phyloP scores from a whole-genome alignment of 2,797 vertebrate species.

The Melanotaenia nigrans region DNA sequence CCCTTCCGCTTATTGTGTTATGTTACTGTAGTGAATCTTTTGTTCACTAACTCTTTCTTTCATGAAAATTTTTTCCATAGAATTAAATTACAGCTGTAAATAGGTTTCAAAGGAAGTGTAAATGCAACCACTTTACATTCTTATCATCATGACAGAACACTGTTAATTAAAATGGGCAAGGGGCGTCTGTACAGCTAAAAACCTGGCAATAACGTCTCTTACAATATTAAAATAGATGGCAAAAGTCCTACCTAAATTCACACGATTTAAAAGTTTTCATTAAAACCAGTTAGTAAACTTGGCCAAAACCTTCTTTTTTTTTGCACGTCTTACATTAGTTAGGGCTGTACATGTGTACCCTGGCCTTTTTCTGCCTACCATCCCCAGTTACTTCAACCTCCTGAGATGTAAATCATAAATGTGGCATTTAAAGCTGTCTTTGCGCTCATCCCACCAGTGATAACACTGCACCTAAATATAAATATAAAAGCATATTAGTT shows the following conservation, averaged over 20 bases:
- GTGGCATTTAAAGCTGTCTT: neutral
- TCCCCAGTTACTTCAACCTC: neutral
- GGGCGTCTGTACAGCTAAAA: neutral
- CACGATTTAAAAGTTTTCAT: too few relatives aligned
- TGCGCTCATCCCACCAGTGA: neutral
- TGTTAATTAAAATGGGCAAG: neutral
- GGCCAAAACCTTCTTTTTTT: too few relatives aligned
- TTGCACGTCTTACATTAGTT: too few relatives aligned
- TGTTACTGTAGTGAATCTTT: conserved; percentile 9
- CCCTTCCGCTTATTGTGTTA: conserved; percentile 14
- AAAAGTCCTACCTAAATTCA: too few relatives aligned
- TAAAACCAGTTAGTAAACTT: too few relatives aligned
- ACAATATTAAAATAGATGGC: neutral
- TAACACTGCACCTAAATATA: neutral
- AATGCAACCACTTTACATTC: neutral
- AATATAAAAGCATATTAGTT: neutral
- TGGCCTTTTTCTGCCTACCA: neutral
- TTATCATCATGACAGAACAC: neutral
- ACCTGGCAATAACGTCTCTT: neutral
- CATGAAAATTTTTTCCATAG: neutral
- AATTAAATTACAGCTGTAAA: neutral
- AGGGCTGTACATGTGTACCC: too few relatives aligned
- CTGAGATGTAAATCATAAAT: neutral
- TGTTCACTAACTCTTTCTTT: neutral
- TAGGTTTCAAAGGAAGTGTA: neutral